Percentiles rank a stretch among this genome's conserved stretches.
Evolutionary conservation across 2,113 vertebrate genomes (phyloP).

Genomic region (Rhipidura dahli): DNA sequence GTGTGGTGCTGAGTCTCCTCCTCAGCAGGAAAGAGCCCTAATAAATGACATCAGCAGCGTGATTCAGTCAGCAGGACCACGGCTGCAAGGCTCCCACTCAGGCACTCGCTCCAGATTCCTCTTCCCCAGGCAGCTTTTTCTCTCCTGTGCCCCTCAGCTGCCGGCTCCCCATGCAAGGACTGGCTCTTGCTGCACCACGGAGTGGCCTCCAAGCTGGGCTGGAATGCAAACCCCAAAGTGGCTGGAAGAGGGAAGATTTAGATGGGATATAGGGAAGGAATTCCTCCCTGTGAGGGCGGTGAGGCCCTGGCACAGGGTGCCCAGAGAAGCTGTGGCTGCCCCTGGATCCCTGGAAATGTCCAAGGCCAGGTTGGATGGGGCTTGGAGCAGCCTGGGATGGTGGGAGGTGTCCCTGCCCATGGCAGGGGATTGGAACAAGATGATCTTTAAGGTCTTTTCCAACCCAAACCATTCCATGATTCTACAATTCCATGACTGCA

Average conservation of each 20-base stretch:
- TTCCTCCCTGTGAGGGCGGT: accelerated
- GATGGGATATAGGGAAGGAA: neutral
- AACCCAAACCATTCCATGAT: neutral
- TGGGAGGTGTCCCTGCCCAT: neutral
- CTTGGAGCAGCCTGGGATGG: accelerated
- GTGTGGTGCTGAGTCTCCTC: neutral
- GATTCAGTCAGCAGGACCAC: neutral
- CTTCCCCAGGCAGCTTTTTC: neutral
- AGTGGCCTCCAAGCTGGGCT: neutral
- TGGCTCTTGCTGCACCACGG: neutral
- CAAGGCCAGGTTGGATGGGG: accelerated
- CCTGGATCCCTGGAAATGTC: neutral
- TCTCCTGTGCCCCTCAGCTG: neutral
- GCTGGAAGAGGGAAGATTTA: neutral
- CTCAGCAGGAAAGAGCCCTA: neutral
- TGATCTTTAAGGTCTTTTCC: neutral
- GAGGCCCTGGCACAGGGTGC: neutral
- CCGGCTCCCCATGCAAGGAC: neutral
- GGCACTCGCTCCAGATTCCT: neutral
- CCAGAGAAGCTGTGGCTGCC: neutral
- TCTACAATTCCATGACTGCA: neutral
- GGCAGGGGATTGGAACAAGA: neutral
- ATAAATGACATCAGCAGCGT: neutral
- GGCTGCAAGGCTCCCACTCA: neutral
- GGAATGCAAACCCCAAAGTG: neutral